phyloP scores from a whole-genome alignment of 2,888 invertebrate species.

The Liposcelis brunnea region DNA sequence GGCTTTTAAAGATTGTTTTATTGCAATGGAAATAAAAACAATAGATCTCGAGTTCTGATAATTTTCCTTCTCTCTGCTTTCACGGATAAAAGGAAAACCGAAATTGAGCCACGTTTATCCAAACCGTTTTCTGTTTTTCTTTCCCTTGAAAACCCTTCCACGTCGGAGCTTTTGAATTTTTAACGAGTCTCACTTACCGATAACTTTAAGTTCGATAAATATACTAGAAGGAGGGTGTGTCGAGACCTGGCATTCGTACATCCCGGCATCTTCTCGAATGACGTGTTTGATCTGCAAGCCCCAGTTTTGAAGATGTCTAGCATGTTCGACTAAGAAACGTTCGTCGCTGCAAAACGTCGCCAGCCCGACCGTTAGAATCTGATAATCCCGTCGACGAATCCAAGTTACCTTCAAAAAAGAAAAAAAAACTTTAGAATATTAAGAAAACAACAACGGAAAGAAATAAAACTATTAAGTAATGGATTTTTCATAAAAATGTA shows the following conservation, averaged over 20 bases:
- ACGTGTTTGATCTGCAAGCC: slow-evolving; percentile 28
- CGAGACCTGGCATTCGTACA: slow-evolving; percentile 29
- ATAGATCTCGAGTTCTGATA: too few species aligned
- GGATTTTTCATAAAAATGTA: too few species aligned
- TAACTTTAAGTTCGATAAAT: slow-evolving; percentile 25
- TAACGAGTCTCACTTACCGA: slow-evolving; percentile 22
- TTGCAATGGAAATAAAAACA: too few species aligned
- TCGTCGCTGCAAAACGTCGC: slow-evolving; percentile 79
- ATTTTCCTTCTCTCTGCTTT: too few species aligned
- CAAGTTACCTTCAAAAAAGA: slow-evolving; percentile 49
- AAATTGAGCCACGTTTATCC: too few species aligned
- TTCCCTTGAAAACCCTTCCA: too few species aligned
- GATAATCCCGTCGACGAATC: slow-evolving; percentile 68
- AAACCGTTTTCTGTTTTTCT: too few species aligned
- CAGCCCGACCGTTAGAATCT: slow-evolving; percentile 63
- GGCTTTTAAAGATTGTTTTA: too few species aligned
- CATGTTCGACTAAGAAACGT: slow-evolving; percentile 68
- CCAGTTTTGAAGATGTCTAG: slow-evolving; percentile 54
- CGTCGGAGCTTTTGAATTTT: neutral
- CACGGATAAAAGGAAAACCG: too few species aligned
- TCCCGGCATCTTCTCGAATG: slow-evolving; percentile 26
- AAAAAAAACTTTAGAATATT: neutral
- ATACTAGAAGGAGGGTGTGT: slow-evolving; percentile 28
- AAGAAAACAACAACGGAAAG: neutral
- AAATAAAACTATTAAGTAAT: too few species aligned